Evolutionary conservation across 2,888 invertebrate species (phyloP).

Genomic region (Lamellibrachia columna): DNA sequence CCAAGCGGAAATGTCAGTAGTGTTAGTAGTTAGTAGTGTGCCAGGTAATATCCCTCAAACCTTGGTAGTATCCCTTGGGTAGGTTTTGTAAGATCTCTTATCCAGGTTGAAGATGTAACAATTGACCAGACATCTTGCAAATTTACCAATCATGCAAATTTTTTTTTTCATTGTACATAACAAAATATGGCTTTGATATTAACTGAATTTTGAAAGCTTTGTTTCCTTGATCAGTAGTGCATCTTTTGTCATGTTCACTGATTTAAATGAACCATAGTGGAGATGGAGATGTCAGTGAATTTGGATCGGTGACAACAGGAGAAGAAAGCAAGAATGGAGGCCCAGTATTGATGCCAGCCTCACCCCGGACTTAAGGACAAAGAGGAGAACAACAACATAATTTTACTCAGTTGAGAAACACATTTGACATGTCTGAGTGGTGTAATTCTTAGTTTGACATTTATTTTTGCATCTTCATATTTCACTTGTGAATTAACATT

Average conservation of each 20-base stretch:
- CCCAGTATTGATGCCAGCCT: no score
- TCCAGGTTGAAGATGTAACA: neutral
- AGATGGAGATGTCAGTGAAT: no score
- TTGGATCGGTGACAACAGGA: no score
- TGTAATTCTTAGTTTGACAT: neutral
- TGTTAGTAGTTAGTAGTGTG: neutral
- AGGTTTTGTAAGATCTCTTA: neutral
- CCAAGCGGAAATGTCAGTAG: neutral
- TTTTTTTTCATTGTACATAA: neutral
- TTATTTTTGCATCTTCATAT: no score
- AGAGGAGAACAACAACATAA: no score
- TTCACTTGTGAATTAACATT: neutral
- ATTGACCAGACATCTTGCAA: neutral
- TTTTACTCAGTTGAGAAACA: neutral
- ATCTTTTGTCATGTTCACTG: neutral
- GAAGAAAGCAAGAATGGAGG: no score
- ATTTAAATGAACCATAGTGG: neutral
- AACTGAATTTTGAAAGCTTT: neutral
- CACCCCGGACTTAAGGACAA: no score
- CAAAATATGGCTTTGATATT: neutral
- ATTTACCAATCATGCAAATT: neutral
- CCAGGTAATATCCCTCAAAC: neutral
- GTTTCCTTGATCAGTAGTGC: neutral
- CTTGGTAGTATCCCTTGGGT: neutral
- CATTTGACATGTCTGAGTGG: neutral